A percentile compares a stretch with the other conserved stretches of the same genome.
phyloP scores from a whole-genome alignment of 2,797 vertebrate species.

The Syndactyla subalaris region DNA sequence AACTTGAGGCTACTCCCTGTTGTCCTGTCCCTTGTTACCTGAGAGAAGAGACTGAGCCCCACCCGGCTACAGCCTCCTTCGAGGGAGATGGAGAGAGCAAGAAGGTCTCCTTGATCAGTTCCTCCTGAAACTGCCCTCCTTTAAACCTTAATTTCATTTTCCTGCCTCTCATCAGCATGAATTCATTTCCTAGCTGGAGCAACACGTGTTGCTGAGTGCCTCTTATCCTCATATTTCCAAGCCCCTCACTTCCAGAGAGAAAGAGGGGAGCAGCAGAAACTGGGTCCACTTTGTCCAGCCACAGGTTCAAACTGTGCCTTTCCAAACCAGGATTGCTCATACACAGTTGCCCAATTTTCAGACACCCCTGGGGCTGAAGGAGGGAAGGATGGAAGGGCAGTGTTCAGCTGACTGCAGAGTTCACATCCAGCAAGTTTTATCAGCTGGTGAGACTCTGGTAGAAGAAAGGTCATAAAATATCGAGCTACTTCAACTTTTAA shows the following conservation, averaged over 20 bases:
- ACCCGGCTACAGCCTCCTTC: background rate
- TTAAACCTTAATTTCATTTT: background rate
- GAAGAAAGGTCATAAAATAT: background rate
- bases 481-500: background rate
- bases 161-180: background rate
- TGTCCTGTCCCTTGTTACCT: background rate
- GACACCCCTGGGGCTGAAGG: background rate
- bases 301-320: background rate
- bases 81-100: background rate
- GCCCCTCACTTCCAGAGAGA: background rate
- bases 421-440: background rate
- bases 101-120: background rate
- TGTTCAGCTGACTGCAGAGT: background rate
- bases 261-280: background rate
- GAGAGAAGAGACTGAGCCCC: background rate
- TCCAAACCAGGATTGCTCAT: background rate
- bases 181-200: background rate
- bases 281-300: background rate
- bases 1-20: background rate
- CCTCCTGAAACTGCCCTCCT: background rate
- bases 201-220: background rate
- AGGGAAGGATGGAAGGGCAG: background rate
- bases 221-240: background rate
- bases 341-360: fast-evolving
- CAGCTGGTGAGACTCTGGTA: background rate